A percentile compares a stretch with the other conserved stretches of the same genome.
Conservation (phyloP, 2,888 invertebrate genomes). For the Glyphotaelius pellucidus region DNA sequence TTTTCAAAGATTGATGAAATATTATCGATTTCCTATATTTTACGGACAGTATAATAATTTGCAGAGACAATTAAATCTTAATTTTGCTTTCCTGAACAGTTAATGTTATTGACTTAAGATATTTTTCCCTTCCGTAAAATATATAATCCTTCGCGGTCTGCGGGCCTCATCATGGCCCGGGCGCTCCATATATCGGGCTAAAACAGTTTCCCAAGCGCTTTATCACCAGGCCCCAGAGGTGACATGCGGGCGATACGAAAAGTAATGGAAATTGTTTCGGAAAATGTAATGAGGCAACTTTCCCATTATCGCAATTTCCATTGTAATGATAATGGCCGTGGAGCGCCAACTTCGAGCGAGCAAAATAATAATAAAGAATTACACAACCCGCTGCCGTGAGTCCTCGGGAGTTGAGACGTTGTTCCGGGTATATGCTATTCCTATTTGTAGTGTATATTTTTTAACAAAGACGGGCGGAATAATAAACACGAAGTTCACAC, state of each 20-base stretch:
- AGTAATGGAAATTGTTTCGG: constrained; percentile 61
- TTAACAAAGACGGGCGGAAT: neutral
- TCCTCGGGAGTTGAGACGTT: constrained; percentile 2
- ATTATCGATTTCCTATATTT: no score
- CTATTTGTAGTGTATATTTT: neutral
- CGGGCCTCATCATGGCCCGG: neutral
- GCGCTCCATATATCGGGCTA: neutral
- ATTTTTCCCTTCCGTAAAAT: no score
- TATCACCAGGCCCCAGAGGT: constrained; percentile 32
- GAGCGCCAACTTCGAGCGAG: constrained; percentile 37
- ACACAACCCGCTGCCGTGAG: constrained; percentile 14
- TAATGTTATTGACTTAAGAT: no score
- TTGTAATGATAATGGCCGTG: constrained; percentile 53
- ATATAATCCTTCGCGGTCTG: neutral
- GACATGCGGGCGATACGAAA: constrained; percentile 52
- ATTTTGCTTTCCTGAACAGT: no score
- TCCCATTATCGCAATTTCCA: constrained; percentile 57
- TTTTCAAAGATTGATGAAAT: no score
- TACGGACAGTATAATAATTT: no score
- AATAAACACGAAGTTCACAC: neutral
- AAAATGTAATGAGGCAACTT: constrained; percentile 60
- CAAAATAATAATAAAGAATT: constrained; percentile 26
- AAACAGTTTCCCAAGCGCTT: constrained; percentile 11
- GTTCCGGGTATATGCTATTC: neutral
- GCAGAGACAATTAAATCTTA: no score